Base-by-base conservation (phyloP, 2,797 vertebrate species). In the Euthynnus affinis region DNA sequence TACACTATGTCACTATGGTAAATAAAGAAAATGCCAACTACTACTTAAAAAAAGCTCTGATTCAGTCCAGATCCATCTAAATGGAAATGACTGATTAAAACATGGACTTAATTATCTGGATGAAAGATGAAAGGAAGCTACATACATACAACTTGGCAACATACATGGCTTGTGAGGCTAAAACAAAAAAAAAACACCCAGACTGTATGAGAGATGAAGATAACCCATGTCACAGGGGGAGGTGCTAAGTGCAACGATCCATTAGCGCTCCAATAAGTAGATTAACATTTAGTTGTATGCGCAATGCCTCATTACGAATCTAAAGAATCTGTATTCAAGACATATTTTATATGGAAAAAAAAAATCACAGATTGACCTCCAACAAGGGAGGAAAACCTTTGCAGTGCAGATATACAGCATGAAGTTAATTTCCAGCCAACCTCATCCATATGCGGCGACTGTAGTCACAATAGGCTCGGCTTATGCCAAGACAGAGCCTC, bases 401-500 rank as follows among this genome's bases (percentile, higher is more conserved):
- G 46, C 22, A n/a, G 40, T 46, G 42, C 5, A 29, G 29, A 34
- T 42, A 7, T 1, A 3, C 6, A 68, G 15, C 18, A 6, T 34
- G 23, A 37, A 40, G 15, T 14, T 53, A 0, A 73, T n/a, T 67
- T 73, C 12, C 14, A 60, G 22, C 42, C n/a, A 56, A 34, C 9
- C 61, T 71, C 63, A 51, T 76, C 40, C 61, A 68, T 22, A 71
- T 44, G 64, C n/a, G 70, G 44, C 29, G 13, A 14, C 40, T 42
- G 40, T n/a, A 17, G 40, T 64, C 63, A 52, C 67, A 71, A 22
- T 27, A 70, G 23, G 64, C 6, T 78, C 40, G 57, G 22, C 23
- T 58, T 60, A 69, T 44, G 67, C 60, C 49, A 60, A 66, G 74
- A 78, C 79, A 67, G 80, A 89, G 80, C 85, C 29, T 88, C 87